Conservation (phyloP, 2,888 invertebrate genomes). For the Bhutanitis thaidina region DNA sequence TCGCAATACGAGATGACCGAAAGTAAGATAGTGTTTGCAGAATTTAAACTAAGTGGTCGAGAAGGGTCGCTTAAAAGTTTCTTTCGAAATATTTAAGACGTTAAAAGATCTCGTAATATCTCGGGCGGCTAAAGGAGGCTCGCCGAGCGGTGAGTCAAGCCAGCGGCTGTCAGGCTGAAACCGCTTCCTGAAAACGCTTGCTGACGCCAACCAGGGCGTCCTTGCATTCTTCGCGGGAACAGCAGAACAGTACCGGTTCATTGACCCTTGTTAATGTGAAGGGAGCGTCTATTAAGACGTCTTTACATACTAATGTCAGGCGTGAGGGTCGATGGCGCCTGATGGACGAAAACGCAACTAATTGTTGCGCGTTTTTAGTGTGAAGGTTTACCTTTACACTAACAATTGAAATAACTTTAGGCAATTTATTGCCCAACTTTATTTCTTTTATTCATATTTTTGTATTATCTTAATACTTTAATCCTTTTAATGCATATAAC, state of each 20-base stretch:
- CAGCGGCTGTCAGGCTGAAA: conserved; percentile 22
- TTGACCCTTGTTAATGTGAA: conserved; percentile 70
- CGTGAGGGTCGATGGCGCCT: conserved; percentile 53
- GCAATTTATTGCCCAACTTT: not conserved
- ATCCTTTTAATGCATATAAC: too few species aligned
- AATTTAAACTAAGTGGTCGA: conserved; percentile 4
- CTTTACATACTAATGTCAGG: conserved; percentile 59
- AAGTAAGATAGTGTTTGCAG: conserved; percentile 1
- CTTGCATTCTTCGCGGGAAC: conserved; percentile 70
- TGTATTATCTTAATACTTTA: conserved; percentile 13
- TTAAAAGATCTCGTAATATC: conserved; percentile 40
- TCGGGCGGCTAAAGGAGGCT: conserved; percentile 20
- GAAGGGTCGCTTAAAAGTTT: conserved; percentile 43
- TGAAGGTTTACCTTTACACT: too few species aligned
- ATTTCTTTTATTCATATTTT: not conserved
- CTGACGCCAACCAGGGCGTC: conserved; percentile 41
- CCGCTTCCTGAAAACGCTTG: conserved; percentile 16
- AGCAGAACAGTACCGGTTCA: conserved; percentile 69
- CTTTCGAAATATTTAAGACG: conserved; percentile 50
- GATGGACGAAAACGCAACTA: conserved; percentile 37
- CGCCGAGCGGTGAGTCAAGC: conserved; percentile 22
- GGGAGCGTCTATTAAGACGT: conserved; percentile 57
- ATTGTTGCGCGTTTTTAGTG: not conserved
- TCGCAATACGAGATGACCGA: not conserved
- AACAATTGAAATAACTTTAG: too few species aligned